Percentiles rank a stretch among this genome's conserved stretches.
phyloP scores from a whole-genome alignment of 2,797 vertebrate species.

The Pseudochromis fuscus region DNA sequence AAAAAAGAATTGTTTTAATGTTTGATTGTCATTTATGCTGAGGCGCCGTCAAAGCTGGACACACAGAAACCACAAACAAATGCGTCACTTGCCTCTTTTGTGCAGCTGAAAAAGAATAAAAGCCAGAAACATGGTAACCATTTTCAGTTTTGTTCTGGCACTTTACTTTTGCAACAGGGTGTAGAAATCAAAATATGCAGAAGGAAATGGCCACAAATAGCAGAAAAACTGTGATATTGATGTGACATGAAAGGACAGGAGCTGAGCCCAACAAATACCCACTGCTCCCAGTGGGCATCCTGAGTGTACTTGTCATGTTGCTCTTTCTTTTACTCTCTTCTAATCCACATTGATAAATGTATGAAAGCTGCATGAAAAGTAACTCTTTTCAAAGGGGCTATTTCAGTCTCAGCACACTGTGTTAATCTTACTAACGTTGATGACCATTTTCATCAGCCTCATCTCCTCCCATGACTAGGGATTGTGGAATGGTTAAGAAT shows the following conservation, averaged over 20 bases:
- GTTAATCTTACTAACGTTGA: background rate
- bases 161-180: background rate
- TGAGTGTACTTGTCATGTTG: conserved; percentile 6
- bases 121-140: too few species aligned
- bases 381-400: conserved; percentile 11
- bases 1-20: background rate
- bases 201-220: background rate
- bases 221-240: background rate
- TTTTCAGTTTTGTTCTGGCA: background rate
- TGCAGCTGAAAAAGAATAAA: background rate
- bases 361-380: conserved; percentile 16
- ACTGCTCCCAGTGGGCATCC: conserved; percentile 7
- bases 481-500: background rate
- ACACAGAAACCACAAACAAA: too few species aligned
- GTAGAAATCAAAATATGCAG: background rate
- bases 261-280: background rate
- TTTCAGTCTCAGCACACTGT: conserved; percentile 1
- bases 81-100: too few species aligned
- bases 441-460: conserved; percentile 6
- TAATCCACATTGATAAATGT: conserved; percentile 5
- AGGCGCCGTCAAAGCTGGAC: too few species aligned
- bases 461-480: background rate
- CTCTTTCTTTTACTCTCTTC: conserved; percentile 5
- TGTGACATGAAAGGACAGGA: conserved; percentile 2
- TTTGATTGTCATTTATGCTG: background rate